Percentiles rank a stretch among this genome's conserved stretches.
These are phyloP conservation scores for Neopipo cinnamomea DNA, from an alignment of 2,113 vertebrate genomes.

Conservation along the genomic window DNA sequence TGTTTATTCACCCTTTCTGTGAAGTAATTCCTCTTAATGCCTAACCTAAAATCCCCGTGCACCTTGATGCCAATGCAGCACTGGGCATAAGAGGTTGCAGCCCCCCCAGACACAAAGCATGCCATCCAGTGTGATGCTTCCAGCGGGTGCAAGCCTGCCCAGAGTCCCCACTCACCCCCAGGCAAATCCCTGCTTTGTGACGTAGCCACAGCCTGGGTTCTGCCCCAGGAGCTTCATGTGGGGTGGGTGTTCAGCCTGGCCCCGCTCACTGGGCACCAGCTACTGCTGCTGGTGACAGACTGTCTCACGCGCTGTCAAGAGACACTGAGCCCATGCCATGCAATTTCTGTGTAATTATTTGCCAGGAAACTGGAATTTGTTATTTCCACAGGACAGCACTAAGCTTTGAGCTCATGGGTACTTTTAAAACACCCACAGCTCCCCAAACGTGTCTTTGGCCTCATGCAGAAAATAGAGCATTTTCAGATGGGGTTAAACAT, in stretches of 20 bases:
- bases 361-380: neutral
- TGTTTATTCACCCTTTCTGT: neutral
- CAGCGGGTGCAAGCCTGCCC: neutral
- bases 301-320: neutral
- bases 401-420: neutral
- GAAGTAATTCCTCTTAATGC: neutral
- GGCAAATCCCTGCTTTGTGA: neutral
- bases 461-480: neutral
- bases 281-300: neutral
- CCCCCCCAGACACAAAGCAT: neutral
- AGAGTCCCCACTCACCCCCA: neutral
- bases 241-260: neutral
- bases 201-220: neutral
- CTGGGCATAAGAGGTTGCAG: neutral
- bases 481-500: neutral
- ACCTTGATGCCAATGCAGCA: accelerated
- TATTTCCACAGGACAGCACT: neutral
- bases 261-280: accelerated
- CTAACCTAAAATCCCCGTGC: neutral
- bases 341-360: neutral
- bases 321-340: neutral
- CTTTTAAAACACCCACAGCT: neutral
- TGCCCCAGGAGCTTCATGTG: neutral
- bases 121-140: neutral
- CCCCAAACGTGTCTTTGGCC: neutral